These are phyloP conservation scores for Scaeva pyrastri DNA, from an alignment of 2,888 invertebrate species.

Conservation along the genomic window DNA sequence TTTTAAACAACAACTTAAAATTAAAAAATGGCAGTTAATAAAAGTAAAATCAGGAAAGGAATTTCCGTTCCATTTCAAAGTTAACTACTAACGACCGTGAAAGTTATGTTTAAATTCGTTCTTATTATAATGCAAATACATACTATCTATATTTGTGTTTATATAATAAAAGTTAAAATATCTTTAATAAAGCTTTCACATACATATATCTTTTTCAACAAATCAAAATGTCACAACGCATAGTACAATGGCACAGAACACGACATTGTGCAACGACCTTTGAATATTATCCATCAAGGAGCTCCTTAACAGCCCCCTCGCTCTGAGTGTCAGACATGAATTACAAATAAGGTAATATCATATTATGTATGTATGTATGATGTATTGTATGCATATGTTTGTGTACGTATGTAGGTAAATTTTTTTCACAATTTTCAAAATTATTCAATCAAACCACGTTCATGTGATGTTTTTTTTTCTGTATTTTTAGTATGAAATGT, in stretches of 20 bases:
- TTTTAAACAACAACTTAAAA: neutral
- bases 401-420: neutral
- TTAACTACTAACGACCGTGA: neutral
- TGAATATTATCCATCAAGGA: slow-evolving; percentile 61
- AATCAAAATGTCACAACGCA: slow-evolving; percentile 40
- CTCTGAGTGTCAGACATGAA: slow-evolving; percentile 56
- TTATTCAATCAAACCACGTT: slow-evolving; percentile 58
- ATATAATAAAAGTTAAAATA: neutral
- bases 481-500: slow-evolving; percentile 10
- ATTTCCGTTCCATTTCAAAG: neutral
- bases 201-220: neutral
- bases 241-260: slow-evolving; percentile 38
- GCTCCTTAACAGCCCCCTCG: slow-evolving; percentile 54
- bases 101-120: neutral
- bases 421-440: slow-evolving; percentile 45
- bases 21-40: neutral
- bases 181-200: slow-evolving; percentile 16
- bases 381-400: too few relatives aligned
- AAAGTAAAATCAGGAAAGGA: neutral
- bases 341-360: slow-evolving; percentile 56
- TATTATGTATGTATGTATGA: neutral
- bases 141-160: too few relatives aligned
- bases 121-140: neutral
- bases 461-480: slow-evolving; percentile 34
- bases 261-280: slow-evolving; percentile 65